Evolutionary conservation across 2,113 vertebrate species (phyloP).

Genomic region (Enhydra lutris): DNA sequence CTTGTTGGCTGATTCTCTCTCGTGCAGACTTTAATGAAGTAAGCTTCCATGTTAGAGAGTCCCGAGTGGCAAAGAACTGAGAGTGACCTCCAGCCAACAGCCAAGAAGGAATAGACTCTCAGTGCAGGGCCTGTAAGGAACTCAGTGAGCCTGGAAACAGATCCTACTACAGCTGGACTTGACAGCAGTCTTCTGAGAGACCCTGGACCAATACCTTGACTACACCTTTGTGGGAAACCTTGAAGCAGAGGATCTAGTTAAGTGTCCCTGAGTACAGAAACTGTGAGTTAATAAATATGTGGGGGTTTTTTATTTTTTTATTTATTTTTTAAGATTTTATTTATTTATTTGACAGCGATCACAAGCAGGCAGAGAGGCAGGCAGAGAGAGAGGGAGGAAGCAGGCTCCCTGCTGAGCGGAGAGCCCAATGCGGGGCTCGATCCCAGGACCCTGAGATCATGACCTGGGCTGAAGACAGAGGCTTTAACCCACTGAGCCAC

Average conservation of each 20-base stretch:
- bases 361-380: too few relatives aligned
- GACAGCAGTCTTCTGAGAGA: neutral
- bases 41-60: neutral
- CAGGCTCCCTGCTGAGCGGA: too few relatives aligned
- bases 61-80: neutral
- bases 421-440: too few relatives aligned
- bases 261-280: neutral
- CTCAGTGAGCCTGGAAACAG: neutral
- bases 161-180: neutral
- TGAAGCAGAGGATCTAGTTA: neutral
- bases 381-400: too few relatives aligned
- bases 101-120: neutral
- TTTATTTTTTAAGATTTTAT: neutral
- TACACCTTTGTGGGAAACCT: neutral
- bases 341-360: neutral
- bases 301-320: neutral
- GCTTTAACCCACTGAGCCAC: too few relatives aligned
- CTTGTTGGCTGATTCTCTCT: neutral
- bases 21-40: neutral
- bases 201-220: neutral
- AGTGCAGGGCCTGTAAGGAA: too few relatives aligned
- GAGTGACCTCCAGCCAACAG: neutral
- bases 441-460: too few relatives aligned
- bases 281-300: neutral
- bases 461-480: too few relatives aligned